A percentile compares a stretch with the other conserved stretches of the same genome.
phyloP scores from a whole-genome alignment of 2,888 invertebrate genomes.

The Hydrotaea cyrtoneurina region DNA sequence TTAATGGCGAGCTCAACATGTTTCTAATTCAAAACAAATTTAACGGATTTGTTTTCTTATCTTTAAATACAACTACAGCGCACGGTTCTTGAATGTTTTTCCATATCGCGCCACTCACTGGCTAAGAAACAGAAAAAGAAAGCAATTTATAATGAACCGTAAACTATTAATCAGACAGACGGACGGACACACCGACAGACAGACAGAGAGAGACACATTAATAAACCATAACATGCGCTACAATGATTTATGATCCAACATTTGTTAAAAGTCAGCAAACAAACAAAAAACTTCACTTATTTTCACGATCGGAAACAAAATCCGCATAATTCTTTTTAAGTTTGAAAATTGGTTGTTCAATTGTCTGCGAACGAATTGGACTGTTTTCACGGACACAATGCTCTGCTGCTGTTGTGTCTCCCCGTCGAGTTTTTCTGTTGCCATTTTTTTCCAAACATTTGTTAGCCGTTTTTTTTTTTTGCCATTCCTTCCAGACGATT shows the following conservation, averaged over 20 bases:
- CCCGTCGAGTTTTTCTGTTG: too few species aligned
- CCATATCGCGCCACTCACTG: constrained; percentile 2
- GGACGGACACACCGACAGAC: neutral
- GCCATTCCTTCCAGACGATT: constrained; percentile 55
- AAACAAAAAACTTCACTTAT: too few species aligned
- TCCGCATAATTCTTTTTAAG: neutral
- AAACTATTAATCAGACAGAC: constrained; percentile 22
- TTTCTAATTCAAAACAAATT: constrained; percentile 2
- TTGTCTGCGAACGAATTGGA: neutral
- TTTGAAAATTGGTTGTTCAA: neutral
- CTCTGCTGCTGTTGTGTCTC: neutral
- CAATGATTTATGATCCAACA: constrained; percentile 27
- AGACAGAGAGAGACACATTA: neutral
- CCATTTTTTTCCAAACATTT: constrained; percentile 14
- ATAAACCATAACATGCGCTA: neutral
- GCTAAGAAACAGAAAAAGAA: neutral
- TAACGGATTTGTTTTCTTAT: constrained; percentile 9
- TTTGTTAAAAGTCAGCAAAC: neutral
- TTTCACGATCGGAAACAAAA: neutral
- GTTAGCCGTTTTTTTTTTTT: constrained; percentile 58
- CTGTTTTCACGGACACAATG: constrained; percentile 12
- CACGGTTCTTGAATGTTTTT: neutral
- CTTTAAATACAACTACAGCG: neutral
- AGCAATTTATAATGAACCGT: constrained; percentile 14
- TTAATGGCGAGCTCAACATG: neutral